Conservation (phyloP, 2,113 vertebrate genomes). For the Tylochromis polylepis region DNA sequence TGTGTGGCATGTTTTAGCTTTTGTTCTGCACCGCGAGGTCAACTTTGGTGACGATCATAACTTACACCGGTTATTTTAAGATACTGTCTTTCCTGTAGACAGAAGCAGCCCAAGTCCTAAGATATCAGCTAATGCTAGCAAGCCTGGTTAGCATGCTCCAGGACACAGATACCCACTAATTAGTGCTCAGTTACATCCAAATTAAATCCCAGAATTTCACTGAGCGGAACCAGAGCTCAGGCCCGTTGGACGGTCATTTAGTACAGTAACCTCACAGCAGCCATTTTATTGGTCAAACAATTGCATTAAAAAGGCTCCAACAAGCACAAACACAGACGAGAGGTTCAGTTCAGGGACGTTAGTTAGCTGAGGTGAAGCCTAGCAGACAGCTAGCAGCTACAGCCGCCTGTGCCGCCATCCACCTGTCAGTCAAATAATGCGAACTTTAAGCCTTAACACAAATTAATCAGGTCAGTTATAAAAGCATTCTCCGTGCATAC, state of each 20-base stretch:
- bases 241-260: not conserved
- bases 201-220: not conserved
- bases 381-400: not conserved
- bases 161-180: not conserved
- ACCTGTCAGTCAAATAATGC: not conserved
- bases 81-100: not conserved
- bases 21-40: not conserved
- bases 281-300: not conserved
- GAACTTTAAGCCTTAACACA: not conserved
- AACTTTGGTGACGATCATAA: not conserved
- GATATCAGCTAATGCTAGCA: not conserved
- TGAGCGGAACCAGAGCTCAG: not conserved
- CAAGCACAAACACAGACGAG: not conserved
- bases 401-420: not conserved
- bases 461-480: not conserved
- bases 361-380: not conserved
- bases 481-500: not conserved
- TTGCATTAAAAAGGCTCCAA: not conserved
- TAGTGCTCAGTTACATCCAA: no score
- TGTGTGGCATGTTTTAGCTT: not conserved
- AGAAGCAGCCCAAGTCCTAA: not conserved
- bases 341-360: not conserved
- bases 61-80: not conserved
- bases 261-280: not conserved
- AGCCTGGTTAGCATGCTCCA: not conserved